phyloP scores from a whole-genome alignment of 2,113 vertebrate species.

The Terrapene triunguis region DNA sequence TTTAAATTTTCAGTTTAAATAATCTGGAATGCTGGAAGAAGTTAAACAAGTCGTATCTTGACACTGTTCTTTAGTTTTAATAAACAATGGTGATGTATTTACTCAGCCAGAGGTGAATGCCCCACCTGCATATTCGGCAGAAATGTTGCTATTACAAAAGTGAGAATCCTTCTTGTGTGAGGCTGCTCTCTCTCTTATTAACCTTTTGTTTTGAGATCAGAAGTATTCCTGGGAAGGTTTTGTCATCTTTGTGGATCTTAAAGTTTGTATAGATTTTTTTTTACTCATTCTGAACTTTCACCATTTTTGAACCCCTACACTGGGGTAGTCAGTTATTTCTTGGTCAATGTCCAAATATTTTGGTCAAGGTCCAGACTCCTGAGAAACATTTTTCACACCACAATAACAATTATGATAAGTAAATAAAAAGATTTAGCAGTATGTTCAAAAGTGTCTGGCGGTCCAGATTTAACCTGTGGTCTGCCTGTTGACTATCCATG shows the following conservation, averaged over 20 bases:
- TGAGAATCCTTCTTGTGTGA: fast-evolving
- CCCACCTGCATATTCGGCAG: not conserved
- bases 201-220: not conserved
- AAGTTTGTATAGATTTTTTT: not conserved
- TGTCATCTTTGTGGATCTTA: not conserved
- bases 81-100: not conserved
- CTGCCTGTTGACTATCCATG: not conserved
- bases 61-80: not conserved
- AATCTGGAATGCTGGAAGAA: not conserved
- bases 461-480: not conserved
- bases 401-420: not conserved
- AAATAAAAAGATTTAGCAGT: not conserved
- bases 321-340: not conserved
- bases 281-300: not conserved
- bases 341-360: not conserved
- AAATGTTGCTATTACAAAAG: not conserved
- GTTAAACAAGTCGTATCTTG: not conserved
- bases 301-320: not conserved
- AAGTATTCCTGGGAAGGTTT: not conserved
- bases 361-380: not conserved
- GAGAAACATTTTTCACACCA: not conserved
- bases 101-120: not conserved
- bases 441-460: not conserved
- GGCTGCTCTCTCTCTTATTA: not conserved
- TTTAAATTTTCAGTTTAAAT: not conserved